Base-by-base conservation (phyloP, 2,888 invertebrate genomes). In the Agrilus mali region DNA sequence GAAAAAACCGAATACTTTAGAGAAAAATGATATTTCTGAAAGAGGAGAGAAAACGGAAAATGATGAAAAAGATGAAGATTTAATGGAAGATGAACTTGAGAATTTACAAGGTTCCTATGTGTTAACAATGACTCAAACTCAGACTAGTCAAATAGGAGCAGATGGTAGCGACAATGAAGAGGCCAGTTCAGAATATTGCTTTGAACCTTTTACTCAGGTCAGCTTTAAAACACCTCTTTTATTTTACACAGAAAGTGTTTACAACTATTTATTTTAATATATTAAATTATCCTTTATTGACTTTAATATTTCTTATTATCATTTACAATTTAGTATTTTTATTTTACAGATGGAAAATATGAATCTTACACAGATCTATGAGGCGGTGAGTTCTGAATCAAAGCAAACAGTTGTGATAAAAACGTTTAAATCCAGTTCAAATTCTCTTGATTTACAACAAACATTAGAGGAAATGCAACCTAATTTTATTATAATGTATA, bases 401-500 rank as follows among this genome's bases (percentile, higher is more conserved):
- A 42, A 52, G 36, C 86, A 86, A 2, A 63, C 84, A 14, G 75
- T 88, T 47, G 73, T 81, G 42, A 78, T 87, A 53, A 85, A 86
- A 64, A 82, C 85, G 4, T 82, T 86, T 55, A 86, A 86, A 67
- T 81, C 79, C 50, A 74, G 75, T 22, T 80, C 82, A 31, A 78
- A 83, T 54, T 68, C 78, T 39, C 78, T 86, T 62, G 82, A 82
- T 1, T 65, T 94, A 22, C 80, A 82, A 50, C 72, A 74, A 43
- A 78, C 79, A 8, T 66, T 94, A 41, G 71, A 77, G 36, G 73
- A 77, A 35, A 59, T 82, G 5, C 69, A 73, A 38, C 96, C 97
- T 0, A 77, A 78, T 53, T 90, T 84, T 65, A 78, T 97, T 2
- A 74, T 97, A 27, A 75, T 97, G 70, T 96, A 96, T 65, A 88